Percentiles rank a stretch among this genome's conserved stretches.
phyloP scores from a whole-genome alignment of 2,797 vertebrate species.

The Mormyrus hasselquistii region DNA sequence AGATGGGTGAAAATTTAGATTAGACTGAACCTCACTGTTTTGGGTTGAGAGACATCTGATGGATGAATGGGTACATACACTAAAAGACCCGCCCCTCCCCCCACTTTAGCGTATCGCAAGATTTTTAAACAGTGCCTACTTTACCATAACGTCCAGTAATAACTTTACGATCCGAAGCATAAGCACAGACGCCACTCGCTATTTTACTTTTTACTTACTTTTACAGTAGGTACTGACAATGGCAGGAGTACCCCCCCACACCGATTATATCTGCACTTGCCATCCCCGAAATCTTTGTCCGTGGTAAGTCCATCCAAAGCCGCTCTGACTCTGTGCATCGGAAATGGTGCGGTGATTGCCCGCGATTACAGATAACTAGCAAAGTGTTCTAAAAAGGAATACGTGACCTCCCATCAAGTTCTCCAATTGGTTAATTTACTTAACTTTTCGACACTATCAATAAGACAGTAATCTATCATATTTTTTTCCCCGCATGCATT shows the following conservation, averaged over 20 bases:
- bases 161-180: neutral
- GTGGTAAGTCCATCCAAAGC: neutral
- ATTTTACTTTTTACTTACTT: too few relatives aligned
- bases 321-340: neutral
- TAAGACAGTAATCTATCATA: neutral
- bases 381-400: neutral
- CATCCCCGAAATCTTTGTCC: neutral
- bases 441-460: neutral
- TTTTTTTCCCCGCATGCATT: neutral
- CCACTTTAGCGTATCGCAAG: neutral
- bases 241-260: neutral
- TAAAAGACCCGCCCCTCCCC: neutral
- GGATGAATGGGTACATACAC: neutral
- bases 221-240: neutral
- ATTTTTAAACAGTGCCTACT: neutral
- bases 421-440: neutral
- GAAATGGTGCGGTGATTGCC: neutral
- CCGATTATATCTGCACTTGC: neutral
- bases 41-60: neutral
- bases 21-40: neutral
- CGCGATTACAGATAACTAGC: neutral
- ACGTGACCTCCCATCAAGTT: neutral
- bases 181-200: too few relatives aligned
- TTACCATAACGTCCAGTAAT: neutral
- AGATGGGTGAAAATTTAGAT: neutral